Conservation (phyloP, 2,888 invertebrate species). For the Dasysyrphus albostriatus region DNA sequence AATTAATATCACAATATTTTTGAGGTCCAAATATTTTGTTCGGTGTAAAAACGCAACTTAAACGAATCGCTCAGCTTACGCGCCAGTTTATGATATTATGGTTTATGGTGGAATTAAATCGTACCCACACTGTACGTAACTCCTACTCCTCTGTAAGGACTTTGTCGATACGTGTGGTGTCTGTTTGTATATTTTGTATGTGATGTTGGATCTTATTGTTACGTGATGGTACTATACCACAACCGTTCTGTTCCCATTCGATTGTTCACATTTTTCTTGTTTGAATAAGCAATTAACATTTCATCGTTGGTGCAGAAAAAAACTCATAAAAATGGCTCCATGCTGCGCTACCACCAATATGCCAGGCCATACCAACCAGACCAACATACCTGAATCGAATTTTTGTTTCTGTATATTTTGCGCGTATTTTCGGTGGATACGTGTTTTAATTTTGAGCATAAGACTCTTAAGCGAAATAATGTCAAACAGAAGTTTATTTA, state of each 20-base stretch:
- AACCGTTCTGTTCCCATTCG: conserved; percentile 18
- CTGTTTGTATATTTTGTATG: not conserved
- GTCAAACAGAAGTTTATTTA: conserved; percentile 18
- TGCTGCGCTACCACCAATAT: not conserved
- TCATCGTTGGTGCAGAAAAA: conserved; percentile 53
- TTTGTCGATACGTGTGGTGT: conserved; percentile 1
- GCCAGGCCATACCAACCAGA: not conserved
- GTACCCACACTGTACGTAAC: conserved; percentile 41
- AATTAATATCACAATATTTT: not conserved
- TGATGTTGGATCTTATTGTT: conserved; percentile 56
- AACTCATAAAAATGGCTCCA: conserved; percentile 27
- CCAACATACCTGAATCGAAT: conserved; percentile 41
- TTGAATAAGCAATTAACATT: conserved; percentile 74
- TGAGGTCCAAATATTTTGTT: not conserved
- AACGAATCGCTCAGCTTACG: conserved; percentile 49
- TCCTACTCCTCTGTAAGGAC: conserved; percentile 43
- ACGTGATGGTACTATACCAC: conserved; percentile 6
- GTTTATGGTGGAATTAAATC: conserved; percentile 70
- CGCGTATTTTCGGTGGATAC: not conserved
- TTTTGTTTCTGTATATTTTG: not conserved
- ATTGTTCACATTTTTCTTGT: conserved; percentile 51
- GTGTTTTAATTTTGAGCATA: conserved; percentile 15
- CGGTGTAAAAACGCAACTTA: conserved; percentile 17
- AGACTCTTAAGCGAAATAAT: conserved; percentile 25
- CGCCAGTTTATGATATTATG: conserved; percentile 52